A percentile compares a stretch with the other conserved stretches of the same genome.
Evolutionary conservation across 2,797 vertebrate species (phyloP).

Genomic region (Pelochelys cantorii): DNA sequence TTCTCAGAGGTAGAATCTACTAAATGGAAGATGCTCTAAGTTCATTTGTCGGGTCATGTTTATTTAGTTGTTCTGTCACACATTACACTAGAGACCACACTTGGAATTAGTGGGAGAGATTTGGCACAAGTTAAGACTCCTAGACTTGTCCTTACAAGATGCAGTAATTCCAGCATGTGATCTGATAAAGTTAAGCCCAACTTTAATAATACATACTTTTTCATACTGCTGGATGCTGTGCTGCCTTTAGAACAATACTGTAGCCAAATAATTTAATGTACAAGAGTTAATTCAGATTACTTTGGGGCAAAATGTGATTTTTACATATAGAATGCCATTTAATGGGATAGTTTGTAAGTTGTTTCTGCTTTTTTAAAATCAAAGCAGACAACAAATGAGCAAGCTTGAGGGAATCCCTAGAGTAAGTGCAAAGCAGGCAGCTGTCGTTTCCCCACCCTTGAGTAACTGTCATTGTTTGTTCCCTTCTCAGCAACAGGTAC

Average conservation of each 20-base stretch:
- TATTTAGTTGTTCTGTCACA: not conserved
- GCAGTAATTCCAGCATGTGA: not conserved
- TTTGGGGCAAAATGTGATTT: not conserved
- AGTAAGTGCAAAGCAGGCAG: not conserved
- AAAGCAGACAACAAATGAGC: constrained; percentile 9
- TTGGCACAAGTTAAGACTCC: not conserved
- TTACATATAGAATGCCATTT: not conserved
- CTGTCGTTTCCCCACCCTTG: not conserved
- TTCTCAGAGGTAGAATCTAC: not conserved
- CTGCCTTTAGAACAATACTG: not conserved
- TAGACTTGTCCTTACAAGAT: not conserved
- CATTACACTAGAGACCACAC: constrained; percentile 1
- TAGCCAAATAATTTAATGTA: not conserved
- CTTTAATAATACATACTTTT: not conserved
- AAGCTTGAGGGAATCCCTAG: not conserved
- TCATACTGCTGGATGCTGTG: not conserved
- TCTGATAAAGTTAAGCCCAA: not conserved
- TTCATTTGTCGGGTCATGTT: not conserved
- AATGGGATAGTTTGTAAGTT: not conserved
- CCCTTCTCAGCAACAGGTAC: not conserved
- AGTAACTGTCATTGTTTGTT: not conserved
- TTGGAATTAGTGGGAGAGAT: not conserved
- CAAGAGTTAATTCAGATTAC: not conserved
- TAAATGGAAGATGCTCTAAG: constrained; percentile 2
- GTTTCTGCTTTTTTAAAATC: not conserved